Evolutionary conservation across 1,140 invertebrate genomes (phyloP), one percentile per base, ranked within the genome.

Genomic region (Coelopa frigida): DNA sequence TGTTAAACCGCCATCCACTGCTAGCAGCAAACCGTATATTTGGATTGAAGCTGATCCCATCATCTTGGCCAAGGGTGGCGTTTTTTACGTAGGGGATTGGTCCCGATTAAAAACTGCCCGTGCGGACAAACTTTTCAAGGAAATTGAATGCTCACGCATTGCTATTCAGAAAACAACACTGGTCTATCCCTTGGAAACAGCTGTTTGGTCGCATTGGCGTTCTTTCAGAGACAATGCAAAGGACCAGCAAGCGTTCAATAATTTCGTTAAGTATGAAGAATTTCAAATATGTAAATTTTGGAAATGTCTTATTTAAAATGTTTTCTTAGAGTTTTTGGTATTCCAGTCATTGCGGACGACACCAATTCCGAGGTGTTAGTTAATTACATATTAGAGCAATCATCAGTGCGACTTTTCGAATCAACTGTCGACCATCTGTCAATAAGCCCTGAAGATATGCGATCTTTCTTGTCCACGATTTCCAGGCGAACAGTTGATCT

Each of bases 61-160:
- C 23, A n/a, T 61, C 18, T 8, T 68, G 44, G 64, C 61, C 3
- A 52, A 59, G 24, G 56, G 55, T 44, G 64, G 64, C 1, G 56
- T 68, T 1, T 62, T 56, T 27, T 65, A 55, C 38, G 58, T 41
- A 1, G 64, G 64, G 11, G 64, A 68, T 37, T 68, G 64, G 64
- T 52, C 52, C 15, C 49, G 57, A 2, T 33, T 68, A 39, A 53
- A 50, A 33, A 2, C 35, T 4, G 5, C 44, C 50, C 39, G 42
- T 2, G 39, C 50, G 52, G 15, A 58, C 53, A 40, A 61, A 52
- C 15, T 57, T 50, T 50, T 47, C 11, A 42, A 50, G 20, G 18
- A 26, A 17, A 48, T 68, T 5, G 64, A 68, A 32, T 62, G 59
- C 11, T 55, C 56, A 12, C 26, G 31, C 0, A 53, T 68, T 11